Evolutionary conservation across 1,140 invertebrate genomes (phyloP), one percentile per base, ranked within the genome.

Genomic region (Bombus terrestris): DNA sequence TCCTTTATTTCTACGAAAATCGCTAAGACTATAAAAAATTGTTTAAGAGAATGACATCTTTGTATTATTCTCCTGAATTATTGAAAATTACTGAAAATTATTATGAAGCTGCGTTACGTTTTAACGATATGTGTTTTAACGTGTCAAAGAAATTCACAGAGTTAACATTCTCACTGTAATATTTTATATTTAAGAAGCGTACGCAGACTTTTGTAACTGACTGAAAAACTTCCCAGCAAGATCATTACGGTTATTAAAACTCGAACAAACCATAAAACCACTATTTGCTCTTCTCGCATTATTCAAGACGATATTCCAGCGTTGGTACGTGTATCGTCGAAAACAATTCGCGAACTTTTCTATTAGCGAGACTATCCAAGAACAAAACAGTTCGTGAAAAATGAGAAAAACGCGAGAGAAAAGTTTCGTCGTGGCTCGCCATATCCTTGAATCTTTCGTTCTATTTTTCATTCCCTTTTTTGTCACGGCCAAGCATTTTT

Each of bases 341-440:
- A 66, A 76, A 39, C 74, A 76, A 76, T 76, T 59, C 41, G 28
- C 28, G n/a, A 12, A 73, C 68, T 81, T 81, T 73, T 81, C 68
- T 81, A 73, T 81, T 62, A 59, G 28, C 12, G 18, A 73, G 35
- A 39, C 47, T 9, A 66, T n/a, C n/a, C n/a, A 53, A 25, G 35
- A 69, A 80, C 43, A 37, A 12, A 18, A 28, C 8, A 3, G 64
- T n/a, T 73, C 32, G 8, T 41, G 9, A 28, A 25, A 22, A 71
- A 71, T 71, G 68, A 69, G 13, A 28, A 69, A 5, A n/a, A 69
- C 18, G 37, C 25, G 28, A n/a, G 35, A 18, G 80, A 10, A 72
- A 81, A 74, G 22, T 43, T 74, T 64, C 15, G 47, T 81, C 35
- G 78, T 35, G 9, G 15, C 15, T 66, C 39, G 22, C 41, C 25